These are phyloP conservation scores for Lates japonicus DNA, from an alignment of 2,797 vertebrate species.

Conservation along the genomic window DNA sequence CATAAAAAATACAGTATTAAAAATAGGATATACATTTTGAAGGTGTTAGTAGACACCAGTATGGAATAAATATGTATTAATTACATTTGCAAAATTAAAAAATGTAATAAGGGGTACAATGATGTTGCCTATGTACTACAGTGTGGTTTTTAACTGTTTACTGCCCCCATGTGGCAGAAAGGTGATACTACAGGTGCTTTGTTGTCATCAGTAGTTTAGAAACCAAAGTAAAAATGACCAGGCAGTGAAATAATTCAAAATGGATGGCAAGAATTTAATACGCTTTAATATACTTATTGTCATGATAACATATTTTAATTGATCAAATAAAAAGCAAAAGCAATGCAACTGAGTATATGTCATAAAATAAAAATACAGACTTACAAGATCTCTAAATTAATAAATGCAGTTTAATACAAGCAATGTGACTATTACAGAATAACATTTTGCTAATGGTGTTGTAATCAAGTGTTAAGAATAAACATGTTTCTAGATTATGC, in stretches of 20 bases:
- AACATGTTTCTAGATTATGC: neutral
- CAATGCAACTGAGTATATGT: neutral
- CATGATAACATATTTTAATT: neutral
- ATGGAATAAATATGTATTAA: slow-evolving; percentile 31
- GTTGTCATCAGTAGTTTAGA: neutral
- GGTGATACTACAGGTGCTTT: neutral
- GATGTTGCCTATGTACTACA: neutral
- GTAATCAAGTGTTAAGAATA: neutral
- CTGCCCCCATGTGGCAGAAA: slow-evolving; percentile 70
- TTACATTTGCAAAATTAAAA: slow-evolving; percentile 26
- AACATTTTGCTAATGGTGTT: neutral
- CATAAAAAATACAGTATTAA: neutral
- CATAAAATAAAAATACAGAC: neutral
- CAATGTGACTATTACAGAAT: neutral
- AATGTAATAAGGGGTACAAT: slow-evolving; percentile 18
- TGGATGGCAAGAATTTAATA: too few species aligned
- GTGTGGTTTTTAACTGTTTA: slow-evolving; percentile 35
- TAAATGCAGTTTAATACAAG: neutral
- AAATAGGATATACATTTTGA: neutral
- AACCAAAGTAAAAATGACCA: slow-evolving; percentile 10
- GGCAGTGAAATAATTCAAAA: slow-evolving; percentile 9
- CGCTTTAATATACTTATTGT: neutral
- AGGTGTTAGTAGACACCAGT: neutral
- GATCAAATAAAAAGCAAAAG: neutral
- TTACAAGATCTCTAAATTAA: neutral